phyloP scores from a whole-genome alignment of 1,140 invertebrate genomes.

The Tetragonula clypearis region DNA sequence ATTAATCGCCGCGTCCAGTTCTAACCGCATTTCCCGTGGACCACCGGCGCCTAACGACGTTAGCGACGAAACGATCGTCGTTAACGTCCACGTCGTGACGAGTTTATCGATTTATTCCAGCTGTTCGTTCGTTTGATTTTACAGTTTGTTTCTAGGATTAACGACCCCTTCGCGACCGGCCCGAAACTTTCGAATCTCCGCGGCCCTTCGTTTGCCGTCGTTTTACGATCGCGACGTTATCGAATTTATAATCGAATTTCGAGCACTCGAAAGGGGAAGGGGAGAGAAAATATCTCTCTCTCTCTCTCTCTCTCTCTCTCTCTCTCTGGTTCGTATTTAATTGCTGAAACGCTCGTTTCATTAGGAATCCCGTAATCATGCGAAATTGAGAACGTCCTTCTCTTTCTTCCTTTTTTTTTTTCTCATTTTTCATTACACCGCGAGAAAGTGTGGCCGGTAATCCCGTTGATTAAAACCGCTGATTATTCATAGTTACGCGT shows the following conservation, averaged over 20 bases:
- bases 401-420: no score
- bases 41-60: not conserved
- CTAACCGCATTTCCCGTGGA: slow-evolving; percentile 8
- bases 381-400: slow-evolving; percentile 28
- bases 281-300: not conserved
- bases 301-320: not conserved
- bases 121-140: not conserved
- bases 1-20: slow-evolving; percentile 28
- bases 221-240: not conserved
- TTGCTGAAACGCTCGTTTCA: not conserved
- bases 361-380: slow-evolving; percentile 24
- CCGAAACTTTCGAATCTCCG: not conserved
- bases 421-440: slow-evolving; percentile 11
- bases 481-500: slow-evolving; percentile 45
- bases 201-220: not conserved
- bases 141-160: not conserved
- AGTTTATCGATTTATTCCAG: slow-evolving; percentile 17
- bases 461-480: slow-evolving; percentile 44
- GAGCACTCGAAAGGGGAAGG: not conserved
- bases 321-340: not conserved
- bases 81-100: not conserved
- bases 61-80: not conserved
- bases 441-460: slow-evolving; percentile 28
- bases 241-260: not conserved
- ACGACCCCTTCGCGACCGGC: not conserved